Evolutionary conservation across 2,113 vertebrate species (phyloP), one percentile per base, ranked within the genome.

Genomic region (Pelvicachromis taeniatus): DNA sequence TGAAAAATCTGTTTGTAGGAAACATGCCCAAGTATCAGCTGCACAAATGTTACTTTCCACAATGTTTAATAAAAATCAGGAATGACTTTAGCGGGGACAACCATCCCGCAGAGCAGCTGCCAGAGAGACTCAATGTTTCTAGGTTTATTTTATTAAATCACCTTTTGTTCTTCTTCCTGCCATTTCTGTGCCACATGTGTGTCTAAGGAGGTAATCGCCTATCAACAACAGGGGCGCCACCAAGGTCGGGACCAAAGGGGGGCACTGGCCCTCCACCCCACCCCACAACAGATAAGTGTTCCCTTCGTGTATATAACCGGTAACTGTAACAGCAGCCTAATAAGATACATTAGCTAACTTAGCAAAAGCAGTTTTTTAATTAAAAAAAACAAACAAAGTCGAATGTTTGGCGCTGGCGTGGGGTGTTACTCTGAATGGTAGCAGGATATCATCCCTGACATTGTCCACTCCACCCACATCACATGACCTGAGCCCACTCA

Each of bases 111-210:
- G 31, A 63, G 10, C 10, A 21, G 33, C 19, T 38, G 21, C 33
- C 0, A n/a, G n/a, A 63, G 10, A 1, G 33, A 63, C 59, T 1
- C 35, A 61, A 63, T n/a, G 59, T 33, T 7, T 33, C 6, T n/a
- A n/a, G n/a, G n/a, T 63, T 65, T 38, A 10, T 38, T 13, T 63
- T 38, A 6, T 63, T 38, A 21, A 38, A 63, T 38, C 19, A 63
- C 13, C 59, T 35, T 63, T 63, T 2, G 59, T 63, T 63, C 19
- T 63, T 13, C 1, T 38, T 63, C 33, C 0, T 38, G 19, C 19
- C 17, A 19, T 38, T 63, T 63, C 38, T 63, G 1, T n/a, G 31
- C 17, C 31, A 63, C 59, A 38, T n/a, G n/a, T 63, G 59, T 38
- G 19, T 63, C 59, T 7, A 38, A 63, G 59, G 12, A 63, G 33